Evolutionary conservation across 2,888 invertebrate species (phyloP).

Genomic region (Ligdia adustata): DNA sequence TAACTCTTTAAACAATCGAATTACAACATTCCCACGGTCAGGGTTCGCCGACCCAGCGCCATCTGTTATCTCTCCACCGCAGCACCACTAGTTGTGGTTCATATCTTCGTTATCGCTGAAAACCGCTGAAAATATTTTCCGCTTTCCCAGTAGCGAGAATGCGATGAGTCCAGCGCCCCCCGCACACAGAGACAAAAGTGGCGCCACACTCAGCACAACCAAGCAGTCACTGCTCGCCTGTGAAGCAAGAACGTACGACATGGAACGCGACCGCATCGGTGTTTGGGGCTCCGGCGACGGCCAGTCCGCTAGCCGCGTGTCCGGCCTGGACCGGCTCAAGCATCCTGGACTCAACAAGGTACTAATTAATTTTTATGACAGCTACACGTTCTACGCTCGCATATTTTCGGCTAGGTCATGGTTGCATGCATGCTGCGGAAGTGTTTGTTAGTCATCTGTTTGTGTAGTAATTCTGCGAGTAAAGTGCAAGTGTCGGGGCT

Average conservation of each 20-base stretch:
- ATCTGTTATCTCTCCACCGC: slow-evolving; percentile 73
- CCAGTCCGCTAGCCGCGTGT: slow-evolving; percentile 77
- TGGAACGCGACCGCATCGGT: slow-evolving; percentile 86
- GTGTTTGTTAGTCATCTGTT: slow-evolving; percentile 44
- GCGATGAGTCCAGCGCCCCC: slow-evolving; percentile 77
- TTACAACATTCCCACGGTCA: slow-evolving; percentile 38
- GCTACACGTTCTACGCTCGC: slow-evolving; percentile 38
- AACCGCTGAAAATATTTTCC: slow-evolving; percentile 77
- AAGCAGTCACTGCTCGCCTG: slow-evolving; percentile 64
- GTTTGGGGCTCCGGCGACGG: slow-evolving; percentile 85
- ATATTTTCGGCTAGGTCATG: slow-evolving; percentile 63
- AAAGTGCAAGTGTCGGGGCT: slow-evolving; percentile 11
- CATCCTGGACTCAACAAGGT: slow-evolving; percentile 90
- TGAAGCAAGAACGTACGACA: slow-evolving; percentile 63
- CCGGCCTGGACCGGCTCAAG: slow-evolving; percentile 87
- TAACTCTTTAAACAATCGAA: no score
- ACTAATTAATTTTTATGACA: slow-evolving; percentile 28
- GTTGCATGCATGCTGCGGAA: slow-evolving; percentile 55
- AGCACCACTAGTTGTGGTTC: slow-evolving; percentile 45
- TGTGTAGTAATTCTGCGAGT: slow-evolving; percentile 28
- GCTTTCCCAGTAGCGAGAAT: slow-evolving; percentile 80
- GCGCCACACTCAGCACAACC: slow-evolving; percentile 47
- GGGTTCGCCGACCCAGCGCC: slow-evolving; percentile 55
- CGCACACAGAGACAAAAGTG: slow-evolving; percentile 70
- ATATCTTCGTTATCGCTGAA: slow-evolving; percentile 51